Conservation (phyloP, 2,797 vertebrate species). For the Lepilemur ruficaudatus region DNA sequence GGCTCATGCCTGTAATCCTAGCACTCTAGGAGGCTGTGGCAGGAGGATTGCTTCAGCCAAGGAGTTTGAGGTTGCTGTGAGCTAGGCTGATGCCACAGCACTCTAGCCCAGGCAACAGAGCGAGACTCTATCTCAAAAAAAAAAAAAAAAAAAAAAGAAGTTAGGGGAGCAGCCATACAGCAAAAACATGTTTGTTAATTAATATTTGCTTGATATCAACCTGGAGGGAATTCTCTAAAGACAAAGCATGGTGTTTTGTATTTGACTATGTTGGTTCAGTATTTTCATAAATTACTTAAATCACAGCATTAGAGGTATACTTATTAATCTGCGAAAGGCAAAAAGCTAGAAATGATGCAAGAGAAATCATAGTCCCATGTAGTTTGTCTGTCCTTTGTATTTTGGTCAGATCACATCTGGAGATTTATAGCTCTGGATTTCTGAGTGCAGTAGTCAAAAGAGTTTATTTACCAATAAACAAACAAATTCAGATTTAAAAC, state of each 20-base stretch:
- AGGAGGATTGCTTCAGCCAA: too few relatives aligned
- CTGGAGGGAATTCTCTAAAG: neutral
- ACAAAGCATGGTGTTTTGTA: neutral
- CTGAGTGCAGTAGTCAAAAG: neutral
- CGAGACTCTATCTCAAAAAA: too few relatives aligned
- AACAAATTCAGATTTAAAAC: neutral
- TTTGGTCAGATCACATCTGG: neutral
- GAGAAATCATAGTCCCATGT: neutral
- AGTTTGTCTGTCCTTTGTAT: neutral
- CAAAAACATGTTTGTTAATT: neutral
- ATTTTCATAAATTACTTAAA: conserved; percentile 30
- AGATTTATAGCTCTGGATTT: neutral
- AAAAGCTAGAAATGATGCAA: neutral
- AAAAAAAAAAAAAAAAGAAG: neutral
- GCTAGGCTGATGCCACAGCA: too few relatives aligned
- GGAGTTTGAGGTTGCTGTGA: too few relatives aligned
- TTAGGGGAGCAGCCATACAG: neutral
- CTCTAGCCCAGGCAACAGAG: too few relatives aligned
- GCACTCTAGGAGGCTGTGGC: too few relatives aligned
- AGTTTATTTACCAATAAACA: neutral
- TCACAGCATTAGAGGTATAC: neutral
- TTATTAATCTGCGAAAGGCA: neutral
- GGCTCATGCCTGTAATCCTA: too few relatives aligned
- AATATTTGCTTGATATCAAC: neutral
- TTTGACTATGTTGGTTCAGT: neutral